Conservation (phyloP, 2,797 vertebrate genomes). For the Cyclopterus lumpus region DNA sequence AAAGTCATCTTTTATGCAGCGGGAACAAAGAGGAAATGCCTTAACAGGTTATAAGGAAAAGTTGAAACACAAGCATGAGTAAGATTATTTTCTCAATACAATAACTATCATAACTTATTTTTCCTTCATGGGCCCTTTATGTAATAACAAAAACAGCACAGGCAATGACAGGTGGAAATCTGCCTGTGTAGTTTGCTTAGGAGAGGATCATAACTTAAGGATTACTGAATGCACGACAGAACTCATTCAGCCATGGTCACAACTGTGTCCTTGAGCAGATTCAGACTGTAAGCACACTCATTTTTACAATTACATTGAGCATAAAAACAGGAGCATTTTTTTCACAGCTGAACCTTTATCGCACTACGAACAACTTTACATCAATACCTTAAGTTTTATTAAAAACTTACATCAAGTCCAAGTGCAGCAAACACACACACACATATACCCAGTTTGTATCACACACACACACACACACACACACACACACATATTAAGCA, state of each 20-base stretch:
- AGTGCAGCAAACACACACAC: slow-evolving; percentile 9
- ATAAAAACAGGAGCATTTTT: slow-evolving; percentile 1
- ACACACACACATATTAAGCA: slow-evolving; percentile 23
- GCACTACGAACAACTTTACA: slow-evolving; percentile 17
- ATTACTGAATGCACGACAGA: slow-evolving; percentile 52
- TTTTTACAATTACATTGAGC: slow-evolving; percentile 7
- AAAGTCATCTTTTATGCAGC: slow-evolving; percentile 87
- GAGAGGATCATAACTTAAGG: slow-evolving; percentile 62
- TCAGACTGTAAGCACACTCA: not conserved
- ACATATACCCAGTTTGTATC: not conserved
- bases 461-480: slow-evolving; percentile 6
- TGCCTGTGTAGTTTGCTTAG: slow-evolving; percentile 57
- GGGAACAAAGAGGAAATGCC: slow-evolving; percentile 90
- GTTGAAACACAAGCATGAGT: slow-evolving; percentile 82
- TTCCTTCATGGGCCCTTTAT: slow-evolving; percentile 41
- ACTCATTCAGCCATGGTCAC: slow-evolving; percentile 47
- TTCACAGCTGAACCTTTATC: not conserved
- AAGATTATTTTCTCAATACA: slow-evolving; percentile 65
- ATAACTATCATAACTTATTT: slow-evolving; percentile 27
- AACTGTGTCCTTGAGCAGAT: slow-evolving; percentile 34
- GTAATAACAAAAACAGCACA: slow-evolving; percentile 41
- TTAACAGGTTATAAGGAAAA: slow-evolving; percentile 82
- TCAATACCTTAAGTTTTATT: slow-evolving; percentile 2
- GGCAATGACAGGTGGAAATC: slow-evolving; percentile 68
- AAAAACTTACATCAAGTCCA: slow-evolving; percentile 14